These are phyloP conservation scores for Pogonocichla stellata DNA, from an alignment of 2,113 vertebrate genomes.

Conservation along the genomic window DNA sequence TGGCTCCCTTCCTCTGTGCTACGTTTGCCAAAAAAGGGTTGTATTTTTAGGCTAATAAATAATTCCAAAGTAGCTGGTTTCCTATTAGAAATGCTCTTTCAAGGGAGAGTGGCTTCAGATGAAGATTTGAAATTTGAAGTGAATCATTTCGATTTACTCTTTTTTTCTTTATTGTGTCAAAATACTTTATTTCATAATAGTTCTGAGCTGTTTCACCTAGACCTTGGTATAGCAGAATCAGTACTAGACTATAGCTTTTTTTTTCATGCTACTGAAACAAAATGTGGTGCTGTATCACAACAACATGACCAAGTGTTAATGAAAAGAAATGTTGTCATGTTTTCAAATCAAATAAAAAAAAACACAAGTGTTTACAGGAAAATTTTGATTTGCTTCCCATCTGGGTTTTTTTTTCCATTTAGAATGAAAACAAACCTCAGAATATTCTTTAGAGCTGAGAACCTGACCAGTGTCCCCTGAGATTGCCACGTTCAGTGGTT, in stretches of 20 bases:
- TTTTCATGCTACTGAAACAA: neutral
- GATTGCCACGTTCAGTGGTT: fast-evolving
- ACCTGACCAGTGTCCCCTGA: neutral
- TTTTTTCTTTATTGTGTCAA: neutral
- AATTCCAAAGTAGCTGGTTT: neutral
- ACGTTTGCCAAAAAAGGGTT: neutral
- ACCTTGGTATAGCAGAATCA: neutral
- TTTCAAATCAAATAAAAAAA: neutral
- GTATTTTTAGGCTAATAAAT: neutral
- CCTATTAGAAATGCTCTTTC: neutral
- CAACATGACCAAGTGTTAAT: neutral
- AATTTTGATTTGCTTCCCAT: neutral
- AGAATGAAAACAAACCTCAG: neutral
- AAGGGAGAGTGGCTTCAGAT: neutral
- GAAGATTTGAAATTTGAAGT: neutral
- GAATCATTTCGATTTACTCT: neutral
- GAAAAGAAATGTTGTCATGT: neutral
- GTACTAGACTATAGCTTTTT: neutral
- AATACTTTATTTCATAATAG: neutral
- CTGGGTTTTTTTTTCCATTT: neutral
- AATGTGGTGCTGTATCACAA: neutral
- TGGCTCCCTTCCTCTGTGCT: neutral
- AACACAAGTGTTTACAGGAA: neutral
- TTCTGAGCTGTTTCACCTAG: neutral
- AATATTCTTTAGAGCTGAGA: neutral